Evolutionary conservation across 37 sponge, comb jelly and placozoan genomes (phyloP).

Genomic region (Beroe forskalii): DNA sequence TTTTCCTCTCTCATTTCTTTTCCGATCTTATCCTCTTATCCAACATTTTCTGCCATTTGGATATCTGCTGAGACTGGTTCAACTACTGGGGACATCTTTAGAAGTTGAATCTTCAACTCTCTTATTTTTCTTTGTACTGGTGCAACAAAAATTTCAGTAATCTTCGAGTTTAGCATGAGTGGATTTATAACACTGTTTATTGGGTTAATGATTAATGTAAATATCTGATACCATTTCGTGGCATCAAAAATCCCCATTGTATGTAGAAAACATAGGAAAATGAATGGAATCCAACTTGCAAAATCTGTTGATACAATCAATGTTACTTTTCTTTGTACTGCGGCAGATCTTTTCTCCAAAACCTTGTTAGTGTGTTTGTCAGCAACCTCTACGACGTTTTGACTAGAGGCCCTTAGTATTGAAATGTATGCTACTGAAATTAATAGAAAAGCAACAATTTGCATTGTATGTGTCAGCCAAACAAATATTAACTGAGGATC

Average conservation of each 20-base stretch:
- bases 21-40: too few relatives aligned
- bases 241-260: neutral
- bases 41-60: too few relatives aligned
- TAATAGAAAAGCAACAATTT: neutral
- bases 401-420: neutral
- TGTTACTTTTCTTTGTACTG: neutral
- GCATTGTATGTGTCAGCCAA: neutral
- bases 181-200: constrained; percentile 5
- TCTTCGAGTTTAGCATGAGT: neutral
- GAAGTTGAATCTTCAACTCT: too few relatives aligned
- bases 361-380: neutral
- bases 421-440: constrained; percentile 5
- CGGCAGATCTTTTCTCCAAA: neutral
- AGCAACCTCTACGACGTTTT: neutral
- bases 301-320: neutral
- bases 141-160: too few relatives aligned
- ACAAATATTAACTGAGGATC: constrained; percentile 22
- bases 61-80: too few relatives aligned
- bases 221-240: neutral
- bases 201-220: neutral
- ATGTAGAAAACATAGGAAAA: neutral
- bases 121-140: too few relatives aligned
- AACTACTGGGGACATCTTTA: too few relatives aligned
- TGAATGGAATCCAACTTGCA: constrained; percentile 13
- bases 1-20: too few relatives aligned